Conservation (phyloP, 2,113 vertebrate genomes). For the Nycticorax nycticorax region DNA sequence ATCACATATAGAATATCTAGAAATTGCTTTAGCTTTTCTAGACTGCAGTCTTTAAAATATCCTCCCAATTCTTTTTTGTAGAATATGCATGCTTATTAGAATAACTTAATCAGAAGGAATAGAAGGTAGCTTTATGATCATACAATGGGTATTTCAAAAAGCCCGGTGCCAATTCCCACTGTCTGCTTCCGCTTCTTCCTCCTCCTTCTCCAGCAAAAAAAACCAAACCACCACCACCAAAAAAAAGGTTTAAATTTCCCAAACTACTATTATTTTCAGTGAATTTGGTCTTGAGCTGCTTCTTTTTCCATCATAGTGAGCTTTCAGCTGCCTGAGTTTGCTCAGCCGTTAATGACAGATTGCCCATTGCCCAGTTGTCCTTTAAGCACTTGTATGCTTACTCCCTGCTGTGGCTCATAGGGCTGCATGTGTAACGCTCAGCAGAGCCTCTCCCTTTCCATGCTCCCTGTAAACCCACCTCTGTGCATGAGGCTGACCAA, state of each 20-base stretch:
- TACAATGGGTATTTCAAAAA: not conserved
- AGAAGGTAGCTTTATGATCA: not conserved
- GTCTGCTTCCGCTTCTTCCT: not conserved
- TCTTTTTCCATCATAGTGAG: not conserved
- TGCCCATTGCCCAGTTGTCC: not conserved
- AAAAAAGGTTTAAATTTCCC: not conserved
- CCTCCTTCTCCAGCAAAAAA: not conserved
- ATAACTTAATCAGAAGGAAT: not conserved
- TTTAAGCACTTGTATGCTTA: not conserved
- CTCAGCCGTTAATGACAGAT: not conserved
- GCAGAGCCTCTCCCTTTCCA: not conserved
- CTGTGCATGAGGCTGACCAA: not conserved
- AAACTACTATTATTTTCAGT: not conserved
- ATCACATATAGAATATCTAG: not conserved
- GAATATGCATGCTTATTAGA: not conserved
- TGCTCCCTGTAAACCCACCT: not conserved
- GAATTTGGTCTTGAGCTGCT: not conserved
- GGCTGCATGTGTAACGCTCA: not conserved
- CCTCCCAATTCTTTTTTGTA: not conserved
- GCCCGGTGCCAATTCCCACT: not conserved
- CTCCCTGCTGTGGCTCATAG: not conserved
- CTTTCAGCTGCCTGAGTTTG: not conserved
- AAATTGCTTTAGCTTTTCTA: not conserved
- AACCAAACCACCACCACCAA: fast-evolving
- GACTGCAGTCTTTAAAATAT: not conserved